These are phyloP conservation scores for Holothuria glaberrima DNA, from an alignment of 35 echinoderm and acorn worm genomes.

Conservation along the genomic window DNA sequence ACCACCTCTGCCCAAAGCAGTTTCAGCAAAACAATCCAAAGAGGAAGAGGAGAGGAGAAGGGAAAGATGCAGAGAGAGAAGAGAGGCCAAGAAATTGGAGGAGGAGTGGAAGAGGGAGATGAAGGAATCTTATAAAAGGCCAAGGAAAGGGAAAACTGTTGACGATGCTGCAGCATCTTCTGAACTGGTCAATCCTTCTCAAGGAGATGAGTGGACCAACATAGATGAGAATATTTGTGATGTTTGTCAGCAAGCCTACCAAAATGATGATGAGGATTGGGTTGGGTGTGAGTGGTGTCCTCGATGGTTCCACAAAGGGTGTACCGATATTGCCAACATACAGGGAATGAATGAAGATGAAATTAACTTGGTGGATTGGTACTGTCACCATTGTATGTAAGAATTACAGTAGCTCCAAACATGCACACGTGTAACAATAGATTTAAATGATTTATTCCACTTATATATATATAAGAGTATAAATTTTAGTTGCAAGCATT, in stretches of 20 bases:
- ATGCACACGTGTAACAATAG: no score
- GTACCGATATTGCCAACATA: conserved; percentile 41
- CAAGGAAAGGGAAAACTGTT: background rate
- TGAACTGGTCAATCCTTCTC: background rate
- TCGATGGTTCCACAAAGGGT: conserved; percentile 53
- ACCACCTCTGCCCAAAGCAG: background rate
- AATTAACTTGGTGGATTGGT: conserved; percentile 43
- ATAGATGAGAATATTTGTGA: conserved; percentile 42
- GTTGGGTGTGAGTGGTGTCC: conserved; percentile 52
- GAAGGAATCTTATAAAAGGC: background rate
- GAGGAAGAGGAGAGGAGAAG: background rate
- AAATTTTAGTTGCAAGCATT: no score
- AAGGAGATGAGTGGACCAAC: background rate
- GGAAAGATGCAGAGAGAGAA: background rate
- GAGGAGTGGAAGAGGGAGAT: background rate
- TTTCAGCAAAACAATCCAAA: background rate
- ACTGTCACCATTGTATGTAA: conserved; percentile 44
- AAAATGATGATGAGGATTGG: conserved; percentile 36
- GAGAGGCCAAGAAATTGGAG: background rate
- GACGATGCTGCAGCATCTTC: background rate
- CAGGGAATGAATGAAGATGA: conserved; percentile 32
- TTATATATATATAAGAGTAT: no score
- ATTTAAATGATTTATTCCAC: no score
- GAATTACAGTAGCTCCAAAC: background rate
- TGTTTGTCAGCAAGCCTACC: conserved; percentile 17